These are phyloP conservation scores for Drosophila percnosoma DNA, from an alignment of 2,888 invertebrate species.

Conservation along the genomic window DNA sequence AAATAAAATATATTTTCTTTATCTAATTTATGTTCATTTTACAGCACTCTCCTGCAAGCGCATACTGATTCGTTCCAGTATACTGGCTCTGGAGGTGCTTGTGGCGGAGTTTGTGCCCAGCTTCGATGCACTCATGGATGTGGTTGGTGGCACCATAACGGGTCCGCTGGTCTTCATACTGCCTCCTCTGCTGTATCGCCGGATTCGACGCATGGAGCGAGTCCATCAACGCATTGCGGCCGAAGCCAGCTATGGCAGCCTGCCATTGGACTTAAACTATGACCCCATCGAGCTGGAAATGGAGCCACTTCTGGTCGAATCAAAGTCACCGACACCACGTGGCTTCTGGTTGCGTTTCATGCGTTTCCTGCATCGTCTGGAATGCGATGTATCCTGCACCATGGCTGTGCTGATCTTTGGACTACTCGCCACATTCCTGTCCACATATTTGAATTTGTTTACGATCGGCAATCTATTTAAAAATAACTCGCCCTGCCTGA, in stretches of 20 bases:
- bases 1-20: not conserved
- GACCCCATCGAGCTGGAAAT: slow-evolving; percentile 74
- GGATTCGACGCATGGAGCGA: slow-evolving; percentile 87
- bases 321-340: slow-evolving; percentile 42
- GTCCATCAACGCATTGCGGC: slow-evolving; percentile 81
- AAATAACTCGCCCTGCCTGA: slow-evolving; percentile 90
- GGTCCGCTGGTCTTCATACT: slow-evolving; percentile 94
- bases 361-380: slow-evolving; percentile 68
- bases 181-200: slow-evolving; percentile 92
- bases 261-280: slow-evolving; percentile 82
- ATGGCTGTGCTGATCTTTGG: slow-evolving; percentile 88
- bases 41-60: slow-evolving; percentile 91
- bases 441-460: slow-evolving; percentile 90
- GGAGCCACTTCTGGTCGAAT: slow-evolving; percentile 50
- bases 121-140: slow-evolving; percentile 94
- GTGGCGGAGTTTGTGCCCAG: slow-evolving; percentile 93
- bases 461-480: slow-evolving; percentile 88
- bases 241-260: slow-evolving; percentile 82
- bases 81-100: slow-evolving; percentile 90
- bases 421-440: slow-evolving; percentile 87
- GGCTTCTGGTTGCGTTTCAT: slow-evolving; percentile 67
- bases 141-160: slow-evolving; percentile 93
- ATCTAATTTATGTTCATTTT: slow-evolving; percentile 43
- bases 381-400: slow-evolving; percentile 86
- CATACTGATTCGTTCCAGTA: slow-evolving; percentile 89